Percentiles rank a stretch among this genome's conserved stretches.
phyloP scores from a whole-genome alignment of 2,113 vertebrate species.

The Erythrocercus mccallii region DNA sequence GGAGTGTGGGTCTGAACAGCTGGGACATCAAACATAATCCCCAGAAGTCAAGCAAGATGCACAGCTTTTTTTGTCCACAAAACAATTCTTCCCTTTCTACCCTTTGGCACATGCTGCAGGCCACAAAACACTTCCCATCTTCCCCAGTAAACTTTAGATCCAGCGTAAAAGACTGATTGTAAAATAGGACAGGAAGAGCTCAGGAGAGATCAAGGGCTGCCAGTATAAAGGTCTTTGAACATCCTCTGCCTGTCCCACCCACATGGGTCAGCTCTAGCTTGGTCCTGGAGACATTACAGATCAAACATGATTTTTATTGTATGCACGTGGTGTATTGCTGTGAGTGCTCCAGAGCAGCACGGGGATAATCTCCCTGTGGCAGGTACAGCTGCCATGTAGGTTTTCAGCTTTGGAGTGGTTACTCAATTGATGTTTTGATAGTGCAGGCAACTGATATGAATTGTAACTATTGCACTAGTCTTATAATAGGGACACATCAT shows the following conservation, averaged over 20 bases:
- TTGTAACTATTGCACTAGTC: not conserved
- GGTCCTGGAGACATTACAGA: constrained; percentile 2
- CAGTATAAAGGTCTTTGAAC: constrained; percentile 23
- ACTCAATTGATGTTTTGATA: not conserved
- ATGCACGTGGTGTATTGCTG: not conserved
- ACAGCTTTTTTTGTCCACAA: not conserved
- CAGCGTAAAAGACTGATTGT: not conserved
- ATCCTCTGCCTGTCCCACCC: not conserved
- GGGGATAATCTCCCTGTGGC: not conserved
- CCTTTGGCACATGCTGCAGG: not conserved
- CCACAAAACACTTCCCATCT: not conserved
- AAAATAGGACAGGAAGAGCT: constrained; percentile 51
- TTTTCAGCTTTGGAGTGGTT: not conserved
- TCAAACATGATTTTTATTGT: constrained; percentile 37
- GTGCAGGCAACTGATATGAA: not conserved
- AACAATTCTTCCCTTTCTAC: not conserved
- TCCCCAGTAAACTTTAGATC: not conserved
- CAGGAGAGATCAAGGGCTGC: constrained; percentile 56
- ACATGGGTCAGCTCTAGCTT: constrained; percentile 11
- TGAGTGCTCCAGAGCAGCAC: not conserved
- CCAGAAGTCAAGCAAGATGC: not conserved
- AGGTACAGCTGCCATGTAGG: not conserved
- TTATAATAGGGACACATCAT: not conserved
- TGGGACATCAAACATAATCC: not conserved
- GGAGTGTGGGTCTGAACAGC: not conserved